Percentiles rank a stretch among this genome's conserved stretches.
These are phyloP conservation scores for Drosophila yooni DNA, from an alignment of 2,888 invertebrate species.

Conservation along the genomic window DNA sequence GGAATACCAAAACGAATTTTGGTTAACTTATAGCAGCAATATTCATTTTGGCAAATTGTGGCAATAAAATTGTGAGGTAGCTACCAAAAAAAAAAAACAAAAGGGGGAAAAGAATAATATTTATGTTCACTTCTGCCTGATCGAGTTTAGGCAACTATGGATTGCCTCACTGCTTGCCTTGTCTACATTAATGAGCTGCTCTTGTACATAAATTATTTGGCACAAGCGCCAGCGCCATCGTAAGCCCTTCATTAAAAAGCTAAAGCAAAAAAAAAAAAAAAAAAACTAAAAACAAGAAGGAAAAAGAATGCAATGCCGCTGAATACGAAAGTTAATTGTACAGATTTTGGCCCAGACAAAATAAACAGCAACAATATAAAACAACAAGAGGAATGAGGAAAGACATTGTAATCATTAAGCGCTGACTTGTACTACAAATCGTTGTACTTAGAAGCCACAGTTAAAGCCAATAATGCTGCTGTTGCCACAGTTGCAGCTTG, in stretches of 20 bases:
- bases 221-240: slow-evolving; percentile 48
- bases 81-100: slow-evolving; percentile 3
- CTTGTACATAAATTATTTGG: slow-evolving; percentile 49
- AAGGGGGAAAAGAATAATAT: slow-evolving; percentile 12
- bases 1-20: slow-evolving; percentile 6
- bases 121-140: slow-evolving; percentile 18
- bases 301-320: slow-evolving; percentile 37
- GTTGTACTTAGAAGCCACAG: slow-evolving; percentile 76
- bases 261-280: slow-evolving; percentile 40
- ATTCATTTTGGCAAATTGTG: slow-evolving; percentile 73
- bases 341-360: slow-evolving; percentile 66
- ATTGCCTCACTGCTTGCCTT: slow-evolving; percentile 44
- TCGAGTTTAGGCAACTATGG: slow-evolving; percentile 11
- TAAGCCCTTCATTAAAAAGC: slow-evolving; percentile 73
- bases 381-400: slow-evolving; percentile 34
- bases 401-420: slow-evolving; percentile 81
- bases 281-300: slow-evolving; percentile 20
- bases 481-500: slow-evolving; percentile 28
- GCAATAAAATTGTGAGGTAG: slow-evolving; percentile 47
- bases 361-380: slow-evolving; percentile 42
- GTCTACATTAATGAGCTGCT: slow-evolving; percentile 60
- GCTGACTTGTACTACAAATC: slow-evolving; percentile 78
- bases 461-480: slow-evolving; percentile 71
- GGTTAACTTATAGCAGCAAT: slow-evolving; percentile 55
- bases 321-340: slow-evolving; percentile 73